phyloP scores from a whole-genome alignment of 2,113 vertebrate species.

The Lepus timidus region DNA sequence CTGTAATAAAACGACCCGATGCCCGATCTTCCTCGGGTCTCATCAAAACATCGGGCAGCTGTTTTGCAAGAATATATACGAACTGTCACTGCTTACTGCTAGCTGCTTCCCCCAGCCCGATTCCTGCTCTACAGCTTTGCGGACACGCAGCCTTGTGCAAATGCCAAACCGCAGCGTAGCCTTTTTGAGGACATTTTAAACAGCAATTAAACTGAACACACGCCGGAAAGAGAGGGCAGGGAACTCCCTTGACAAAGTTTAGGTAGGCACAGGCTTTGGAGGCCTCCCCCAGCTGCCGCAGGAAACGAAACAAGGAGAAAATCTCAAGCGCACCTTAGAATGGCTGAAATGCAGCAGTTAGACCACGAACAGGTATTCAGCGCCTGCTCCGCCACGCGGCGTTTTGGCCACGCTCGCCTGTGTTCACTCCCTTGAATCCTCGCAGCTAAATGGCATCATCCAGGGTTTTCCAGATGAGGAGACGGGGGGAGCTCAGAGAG shows the following conservation, averaged over 20 bases:
- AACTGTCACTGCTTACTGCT: constrained; percentile 16
- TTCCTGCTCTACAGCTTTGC: background rate
- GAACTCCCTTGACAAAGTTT: constrained; percentile 8
- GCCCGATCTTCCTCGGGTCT: background rate
- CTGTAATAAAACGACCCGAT: background rate
- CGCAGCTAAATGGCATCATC: background rate
- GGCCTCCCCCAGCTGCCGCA: background rate
- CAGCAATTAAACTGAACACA: background rate
- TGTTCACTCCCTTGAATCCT: background rate
- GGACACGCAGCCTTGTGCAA: background rate
- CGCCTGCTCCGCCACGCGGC: background rate
- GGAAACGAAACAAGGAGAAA: background rate
- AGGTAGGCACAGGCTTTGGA: background rate
- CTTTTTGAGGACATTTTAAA: constrained; percentile 50
- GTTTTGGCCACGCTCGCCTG: background rate
- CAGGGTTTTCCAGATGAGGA: background rate
- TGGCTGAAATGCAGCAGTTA: background rate
- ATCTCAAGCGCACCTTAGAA: background rate
- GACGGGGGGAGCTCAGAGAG: background rate
- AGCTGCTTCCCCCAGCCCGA: background rate
- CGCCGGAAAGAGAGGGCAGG: background rate
- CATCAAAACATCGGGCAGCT: background rate
- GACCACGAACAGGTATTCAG: background rate
- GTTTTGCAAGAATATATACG: constrained; percentile 42
- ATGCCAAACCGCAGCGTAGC: constrained; percentile 28